Evolutionary conservation across 2,113 vertebrate species (phyloP), one percentile per base, ranked within the genome.

Genomic region (Corythornis madagascariensis): DNA sequence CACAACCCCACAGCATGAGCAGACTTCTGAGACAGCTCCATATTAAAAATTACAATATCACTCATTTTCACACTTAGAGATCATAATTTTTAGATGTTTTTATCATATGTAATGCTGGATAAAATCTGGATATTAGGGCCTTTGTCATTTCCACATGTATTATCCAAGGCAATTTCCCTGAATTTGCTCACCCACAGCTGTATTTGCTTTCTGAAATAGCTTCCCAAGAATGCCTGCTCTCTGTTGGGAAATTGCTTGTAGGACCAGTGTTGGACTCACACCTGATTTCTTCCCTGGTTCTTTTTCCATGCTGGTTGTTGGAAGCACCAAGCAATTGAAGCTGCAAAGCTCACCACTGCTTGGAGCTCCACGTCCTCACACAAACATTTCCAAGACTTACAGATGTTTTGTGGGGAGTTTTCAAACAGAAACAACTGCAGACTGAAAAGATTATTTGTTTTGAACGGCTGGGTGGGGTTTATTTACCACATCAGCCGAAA

Each of bases 131-230:
- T 35, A 75, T 8, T 70, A 71, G 31, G 25, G 60, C 21, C 26
- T 77, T 91, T 91, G 91, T 17, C 66, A 85, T 90, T 90, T 90
- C 50, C n/a, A 80, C 43, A 53, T 77, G 87, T 91, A 83, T 79
- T 66, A 83, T 13, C 22, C 85, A 90, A 89, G 70, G 89, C 17
- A 66, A 16, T 86, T 77, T 80, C 28, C 21, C 33, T 45, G 53
- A 80, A 87, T 88, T 90, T 82, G 17, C 73, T 94, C 59, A 63
- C n/a, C 82, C 25, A 50, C 45, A 65, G 43, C 53, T 81, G 4
- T 90, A 88, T 85, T 89, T 87, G n/a, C 60, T 91, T 89, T 93
- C 61, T 81, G 40, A 83, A 92, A 80, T 70, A 88, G 21, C 60
- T 94, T 93, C 33, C 42, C 0, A 4, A 73, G 43, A 79, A 76